These are phyloP conservation scores for Pocillopora meandrina DNA, from an alignment of 92 coral and sea anemone genomes.

Conservation along the genomic window DNA sequence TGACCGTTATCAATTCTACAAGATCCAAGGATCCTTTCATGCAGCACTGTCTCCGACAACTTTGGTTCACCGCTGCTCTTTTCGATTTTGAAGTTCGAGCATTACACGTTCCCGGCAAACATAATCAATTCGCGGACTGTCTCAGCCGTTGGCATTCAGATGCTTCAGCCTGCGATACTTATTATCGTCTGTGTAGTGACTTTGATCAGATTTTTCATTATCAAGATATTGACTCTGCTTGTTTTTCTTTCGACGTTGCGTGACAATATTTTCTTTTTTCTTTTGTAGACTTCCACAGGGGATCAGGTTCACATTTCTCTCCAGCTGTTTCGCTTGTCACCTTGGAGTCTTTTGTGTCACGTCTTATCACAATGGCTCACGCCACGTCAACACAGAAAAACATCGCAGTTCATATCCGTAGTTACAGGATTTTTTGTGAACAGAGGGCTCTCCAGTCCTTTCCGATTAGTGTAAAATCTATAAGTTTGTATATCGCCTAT, in stretches of 20 bases:
- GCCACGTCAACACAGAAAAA: conserved; percentile 38
- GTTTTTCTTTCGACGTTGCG: neutral
- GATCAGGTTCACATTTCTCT: neutral
- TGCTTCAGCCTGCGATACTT: neutral
- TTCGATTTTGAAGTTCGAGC: conserved; percentile 37
- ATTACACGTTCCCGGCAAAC: conserved; percentile 36
- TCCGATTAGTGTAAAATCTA: conserved; percentile 3
- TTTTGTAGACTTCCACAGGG: neutral
- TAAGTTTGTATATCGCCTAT: conserved; percentile 3
- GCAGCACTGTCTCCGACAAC: conserved; percentile 45
- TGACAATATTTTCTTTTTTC: neutral
- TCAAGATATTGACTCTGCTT: conserved; percentile 24
- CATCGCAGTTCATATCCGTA: conserved; percentile 6
- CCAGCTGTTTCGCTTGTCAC: conserved; percentile 4
- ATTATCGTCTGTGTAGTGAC: neutral
- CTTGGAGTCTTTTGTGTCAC: neutral
- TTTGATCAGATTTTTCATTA: neutral
- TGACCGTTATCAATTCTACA: no score
- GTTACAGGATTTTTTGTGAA: conserved; percentile 18
- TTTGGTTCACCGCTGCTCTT: conserved; percentile 42
- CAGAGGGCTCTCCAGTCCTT: conserved; percentile 37
- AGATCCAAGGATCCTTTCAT: conserved; percentile 15
- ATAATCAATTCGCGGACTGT: conserved; percentile 42
- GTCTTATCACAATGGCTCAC: conserved; percentile 9
- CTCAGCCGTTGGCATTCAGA: conserved; percentile 44